A percentile compares a stretch with the other conserved stretches of the same genome.
phyloP scores from a whole-genome alignment of 2,797 vertebrate species.

The Lophius americanus region DNA sequence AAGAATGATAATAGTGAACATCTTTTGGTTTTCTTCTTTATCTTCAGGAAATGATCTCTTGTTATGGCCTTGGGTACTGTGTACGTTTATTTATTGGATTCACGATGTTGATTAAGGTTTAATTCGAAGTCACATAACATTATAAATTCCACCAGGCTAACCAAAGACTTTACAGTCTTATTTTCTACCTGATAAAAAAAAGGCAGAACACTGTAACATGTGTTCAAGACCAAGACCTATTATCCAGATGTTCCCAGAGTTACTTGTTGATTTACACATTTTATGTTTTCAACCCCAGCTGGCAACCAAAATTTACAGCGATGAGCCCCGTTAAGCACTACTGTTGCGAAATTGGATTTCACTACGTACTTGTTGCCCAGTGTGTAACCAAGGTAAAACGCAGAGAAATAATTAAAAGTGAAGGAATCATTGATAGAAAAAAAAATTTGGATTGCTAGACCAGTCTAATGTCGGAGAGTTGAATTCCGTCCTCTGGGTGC shows the following conservation, averaged over 20 bases:
- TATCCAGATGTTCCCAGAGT: neutral
- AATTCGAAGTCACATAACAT: no score
- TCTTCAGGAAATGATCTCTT: no score
- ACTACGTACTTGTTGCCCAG: conserved; percentile 6
- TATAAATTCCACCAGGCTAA: no score
- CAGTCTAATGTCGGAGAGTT: conserved; percentile 31
- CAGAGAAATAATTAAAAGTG: neutral
- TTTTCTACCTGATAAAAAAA: no score
- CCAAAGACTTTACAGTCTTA: no score
- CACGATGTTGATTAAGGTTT: no score
- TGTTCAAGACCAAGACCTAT: no score
- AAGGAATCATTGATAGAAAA: conserved; percentile 11
- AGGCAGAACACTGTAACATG: no score
- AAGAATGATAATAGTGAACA: no score
- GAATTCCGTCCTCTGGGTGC: conserved; percentile 32
- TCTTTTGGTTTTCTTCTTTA: no score
- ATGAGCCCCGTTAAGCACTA: conserved; percentile 13
- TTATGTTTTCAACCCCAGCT: conserved; percentile 3
- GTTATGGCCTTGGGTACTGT: no score
- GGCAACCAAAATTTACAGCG: conserved; percentile 6
- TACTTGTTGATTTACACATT: conserved; percentile 2
- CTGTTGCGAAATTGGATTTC: neutral
- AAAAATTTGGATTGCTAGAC: conserved; percentile 19
- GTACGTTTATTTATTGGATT: no score
- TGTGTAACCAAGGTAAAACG: conserved; percentile 22